Evolutionary conservation across 2,797 vertebrate genomes (phyloP).

Genomic region (Babyrousa celebensis): DNA sequence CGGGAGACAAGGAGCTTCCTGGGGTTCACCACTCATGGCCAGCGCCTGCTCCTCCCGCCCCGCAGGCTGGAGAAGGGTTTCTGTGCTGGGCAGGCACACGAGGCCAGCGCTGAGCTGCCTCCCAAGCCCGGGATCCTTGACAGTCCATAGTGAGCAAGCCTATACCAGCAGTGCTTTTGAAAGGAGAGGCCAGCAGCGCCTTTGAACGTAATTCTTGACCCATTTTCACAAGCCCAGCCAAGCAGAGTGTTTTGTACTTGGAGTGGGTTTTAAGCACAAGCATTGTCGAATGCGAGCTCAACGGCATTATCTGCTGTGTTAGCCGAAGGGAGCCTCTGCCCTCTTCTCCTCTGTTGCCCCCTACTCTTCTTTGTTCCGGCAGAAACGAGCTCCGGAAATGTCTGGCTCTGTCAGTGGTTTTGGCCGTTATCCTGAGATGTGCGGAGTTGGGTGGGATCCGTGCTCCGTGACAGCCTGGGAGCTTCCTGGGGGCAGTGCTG

Average conservation of each 20-base stretch:
- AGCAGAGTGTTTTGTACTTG: slow-evolving; percentile 18
- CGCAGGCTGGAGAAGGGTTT: slow-evolving; percentile 1
- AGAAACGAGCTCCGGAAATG: neutral
- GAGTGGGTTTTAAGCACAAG: slow-evolving; percentile 64
- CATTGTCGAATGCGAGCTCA: slow-evolving; percentile 42
- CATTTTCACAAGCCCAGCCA: slow-evolving; percentile 49
- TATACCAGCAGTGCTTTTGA: neutral
- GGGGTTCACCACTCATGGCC: too few species aligned
- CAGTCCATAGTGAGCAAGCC: neutral
- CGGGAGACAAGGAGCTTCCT: fast-evolving
- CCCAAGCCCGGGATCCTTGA: neutral
- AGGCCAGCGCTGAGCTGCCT: neutral
- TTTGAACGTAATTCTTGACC: slow-evolving; percentile 67
- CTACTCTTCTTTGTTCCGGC: neutral
- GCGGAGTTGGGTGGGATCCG: neutral
- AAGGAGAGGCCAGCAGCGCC: slow-evolving; percentile 58
- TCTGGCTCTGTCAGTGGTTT: neutral
- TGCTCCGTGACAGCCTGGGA: neutral
- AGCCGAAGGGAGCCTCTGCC: neutral
- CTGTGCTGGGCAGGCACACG: neutral
- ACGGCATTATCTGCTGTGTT: neutral
- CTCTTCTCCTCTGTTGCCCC: neutral
- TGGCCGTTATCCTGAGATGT: neutral
- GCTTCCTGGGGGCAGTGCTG: too few species aligned
- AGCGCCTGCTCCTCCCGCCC: neutral